Conservation (phyloP, 2,888 invertebrate species). For the Drosophila gaucha region DNA sequence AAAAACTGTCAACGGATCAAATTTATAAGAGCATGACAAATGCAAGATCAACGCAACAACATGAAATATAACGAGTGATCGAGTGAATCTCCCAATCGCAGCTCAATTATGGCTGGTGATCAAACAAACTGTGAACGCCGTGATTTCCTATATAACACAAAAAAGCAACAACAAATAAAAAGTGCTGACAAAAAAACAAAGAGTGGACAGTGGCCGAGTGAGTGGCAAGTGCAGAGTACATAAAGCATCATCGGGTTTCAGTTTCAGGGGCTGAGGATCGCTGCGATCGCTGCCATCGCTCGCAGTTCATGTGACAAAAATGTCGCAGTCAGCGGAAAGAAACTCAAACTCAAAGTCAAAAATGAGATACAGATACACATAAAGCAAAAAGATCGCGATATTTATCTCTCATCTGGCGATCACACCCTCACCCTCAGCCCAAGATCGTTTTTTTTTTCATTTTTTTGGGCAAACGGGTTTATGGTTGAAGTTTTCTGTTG, state of each 20-base stretch:
- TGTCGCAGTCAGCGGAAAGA: slow-evolving; percentile 77
- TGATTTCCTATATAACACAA: slow-evolving; percentile 28
- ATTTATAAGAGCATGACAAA: slow-evolving; percentile 67
- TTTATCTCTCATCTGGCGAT: slow-evolving; percentile 47
- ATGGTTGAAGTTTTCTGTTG: slow-evolving; percentile 46
- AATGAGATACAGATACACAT: neutral
- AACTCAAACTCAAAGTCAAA: slow-evolving; percentile 4
- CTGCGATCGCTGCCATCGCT: slow-evolving; percentile 35
- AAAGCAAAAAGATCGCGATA: slow-evolving; percentile 39
- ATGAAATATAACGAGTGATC: slow-evolving; percentile 20
- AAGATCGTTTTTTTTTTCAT: neutral
- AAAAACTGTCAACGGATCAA: slow-evolving; percentile 80
- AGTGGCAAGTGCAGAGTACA: slow-evolving; percentile 56
- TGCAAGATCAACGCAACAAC: slow-evolving; percentile 52
- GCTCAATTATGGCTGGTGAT: slow-evolving; percentile 50
- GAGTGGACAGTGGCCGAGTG: slow-evolving; percentile 2
- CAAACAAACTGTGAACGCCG: slow-evolving; percentile 40
- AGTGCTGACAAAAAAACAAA: slow-evolving; percentile 40
- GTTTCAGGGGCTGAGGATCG: slow-evolving; percentile 30
- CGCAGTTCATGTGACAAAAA: slow-evolving; percentile 80
- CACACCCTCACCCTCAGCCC: slow-evolving; percentile 23
- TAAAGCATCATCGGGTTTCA: slow-evolving; percentile 59
- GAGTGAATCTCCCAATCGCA: slow-evolving; percentile 31
- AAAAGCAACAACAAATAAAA: slow-evolving; percentile 13
- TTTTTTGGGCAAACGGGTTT: slow-evolving; percentile 63